These are phyloP conservation scores for Osedax frankpressi DNA, from an alignment of 2,888 invertebrate species.

Conservation along the genomic window DNA sequence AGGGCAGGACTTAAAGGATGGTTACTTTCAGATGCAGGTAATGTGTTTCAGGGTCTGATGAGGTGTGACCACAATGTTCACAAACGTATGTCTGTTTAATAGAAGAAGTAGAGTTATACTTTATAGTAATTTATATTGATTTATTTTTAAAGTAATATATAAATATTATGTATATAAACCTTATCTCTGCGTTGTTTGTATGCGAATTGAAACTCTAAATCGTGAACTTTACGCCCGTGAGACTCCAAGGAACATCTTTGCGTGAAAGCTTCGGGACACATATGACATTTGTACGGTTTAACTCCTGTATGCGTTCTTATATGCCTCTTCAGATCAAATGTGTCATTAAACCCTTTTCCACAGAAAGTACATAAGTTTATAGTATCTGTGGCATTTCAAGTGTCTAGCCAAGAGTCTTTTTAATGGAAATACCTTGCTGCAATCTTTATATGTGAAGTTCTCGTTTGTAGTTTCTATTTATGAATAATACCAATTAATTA, in stretches of 20 bases:
- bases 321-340: no score
- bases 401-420: no score
- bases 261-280: constrained; percentile 96
- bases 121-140: not conserved
- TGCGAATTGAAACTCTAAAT: constrained; percentile 84
- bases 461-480: no score
- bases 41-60: constrained; percentile 85
- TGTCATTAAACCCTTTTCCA: no score
- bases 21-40: constrained; percentile 75
- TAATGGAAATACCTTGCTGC: no score
- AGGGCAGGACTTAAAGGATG: constrained; percentile 65
- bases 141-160: no score
- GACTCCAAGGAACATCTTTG: constrained; percentile 97
- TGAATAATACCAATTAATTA: no score
- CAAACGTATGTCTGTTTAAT: constrained; percentile 70
- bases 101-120: not conserved
- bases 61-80: constrained; percentile 97
- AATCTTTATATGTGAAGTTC: no score
- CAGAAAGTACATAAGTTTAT: no score
- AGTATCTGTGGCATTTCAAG: no score
- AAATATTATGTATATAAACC: no score
- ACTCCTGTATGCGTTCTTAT: no score
- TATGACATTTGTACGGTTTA: constrained; percentile 91
- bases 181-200: constrained; percentile 96
- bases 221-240: constrained; percentile 92